Conservation (phyloP, 92 coral and sea anemone species). For the Actinostola sp. region DNA sequence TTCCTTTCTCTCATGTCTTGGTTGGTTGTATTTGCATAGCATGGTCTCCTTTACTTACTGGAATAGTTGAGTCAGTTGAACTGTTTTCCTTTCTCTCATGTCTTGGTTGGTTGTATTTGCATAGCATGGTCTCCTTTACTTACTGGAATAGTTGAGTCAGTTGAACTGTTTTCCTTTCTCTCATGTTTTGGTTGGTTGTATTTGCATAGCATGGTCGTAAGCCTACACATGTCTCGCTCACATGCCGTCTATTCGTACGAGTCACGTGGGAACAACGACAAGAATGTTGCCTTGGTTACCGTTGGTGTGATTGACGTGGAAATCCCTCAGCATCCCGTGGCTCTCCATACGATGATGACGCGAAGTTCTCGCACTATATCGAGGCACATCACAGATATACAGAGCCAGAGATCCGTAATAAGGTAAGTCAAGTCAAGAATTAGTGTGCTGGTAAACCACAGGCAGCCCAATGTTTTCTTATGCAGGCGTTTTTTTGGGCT, state of each 20-base stretch:
- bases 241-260: constrained; percentile 90
- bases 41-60: too few relatives aligned
- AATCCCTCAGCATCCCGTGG: constrained; percentile 99
- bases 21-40: too few relatives aligned
- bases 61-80: too few relatives aligned
- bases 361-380: constrained; percentile 96
- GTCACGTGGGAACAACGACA: constrained; percentile 66
- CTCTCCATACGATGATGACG: constrained; percentile 99
- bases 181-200: too few relatives aligned
- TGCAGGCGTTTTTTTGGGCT: too few relatives aligned
- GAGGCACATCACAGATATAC: constrained; percentile 94
- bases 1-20: too few relatives aligned
- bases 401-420: constrained; percentile 90
- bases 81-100: too few relatives aligned
- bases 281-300: constrained; percentile 78
- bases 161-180: too few relatives aligned
- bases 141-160: too few relatives aligned
- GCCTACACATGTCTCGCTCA: constrained; percentile 87
- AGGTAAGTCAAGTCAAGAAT: too few relatives aligned
- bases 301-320: constrained; percentile 91
- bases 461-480: too few relatives aligned
- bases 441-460: not conserved
- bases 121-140: constrained; percentile 91
- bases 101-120: too few relatives aligned
- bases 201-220: constrained; percentile 90